These are phyloP conservation scores for Neotragus moschatus DNA, from an alignment of 2,113 vertebrate species.

Conservation along the genomic window DNA sequence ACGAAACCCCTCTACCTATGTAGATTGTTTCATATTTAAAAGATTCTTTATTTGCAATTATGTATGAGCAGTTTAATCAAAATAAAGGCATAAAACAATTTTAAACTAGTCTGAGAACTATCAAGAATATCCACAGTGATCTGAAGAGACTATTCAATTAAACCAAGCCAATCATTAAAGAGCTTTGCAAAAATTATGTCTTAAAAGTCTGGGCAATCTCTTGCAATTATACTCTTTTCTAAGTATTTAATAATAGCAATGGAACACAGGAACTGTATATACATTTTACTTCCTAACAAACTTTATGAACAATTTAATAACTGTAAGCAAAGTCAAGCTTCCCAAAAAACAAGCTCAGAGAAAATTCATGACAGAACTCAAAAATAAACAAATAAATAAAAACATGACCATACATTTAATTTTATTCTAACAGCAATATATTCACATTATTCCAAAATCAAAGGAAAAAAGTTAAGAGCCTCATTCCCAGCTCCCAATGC, in stretches of 20 bases:
- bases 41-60: not conserved
- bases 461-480: not conserved
- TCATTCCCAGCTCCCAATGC: not conserved
- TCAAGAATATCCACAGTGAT: not conserved
- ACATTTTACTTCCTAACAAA: not conserved
- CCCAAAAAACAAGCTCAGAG: not conserved
- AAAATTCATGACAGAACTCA: not conserved
- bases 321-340: not conserved
- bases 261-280: not conserved
- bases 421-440: not conserved
- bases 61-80: not conserved
- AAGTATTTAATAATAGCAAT: not conserved
- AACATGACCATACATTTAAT: not conserved
- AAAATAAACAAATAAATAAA: not conserved
- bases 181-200: not conserved
- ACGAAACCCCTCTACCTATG: not conserved
- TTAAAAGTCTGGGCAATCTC: not conserved
- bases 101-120: not conserved
- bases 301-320: not conserved
- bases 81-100: not conserved
- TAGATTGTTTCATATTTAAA: not conserved
- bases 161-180: not conserved
- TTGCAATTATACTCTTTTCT: not conserved
- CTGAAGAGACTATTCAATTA: not conserved
- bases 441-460: not conserved